Evolutionary conservation across 2,113 vertebrate species (phyloP).

Genomic region (Pelobates fuscus): DNA sequence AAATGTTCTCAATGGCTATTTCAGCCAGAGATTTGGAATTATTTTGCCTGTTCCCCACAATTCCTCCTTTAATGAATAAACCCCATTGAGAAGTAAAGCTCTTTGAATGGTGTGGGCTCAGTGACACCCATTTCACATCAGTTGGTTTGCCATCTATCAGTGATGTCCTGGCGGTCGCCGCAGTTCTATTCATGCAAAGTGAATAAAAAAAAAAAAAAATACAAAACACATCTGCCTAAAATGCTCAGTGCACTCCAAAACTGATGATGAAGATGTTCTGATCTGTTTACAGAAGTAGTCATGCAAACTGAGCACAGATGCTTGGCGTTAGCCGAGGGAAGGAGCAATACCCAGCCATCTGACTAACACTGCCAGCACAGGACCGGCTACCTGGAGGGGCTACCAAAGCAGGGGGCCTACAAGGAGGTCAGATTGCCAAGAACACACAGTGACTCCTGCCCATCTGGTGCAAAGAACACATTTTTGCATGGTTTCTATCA

Average conservation of each 20-base stretch:
- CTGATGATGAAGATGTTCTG: conserved; percentile 45
- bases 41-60: too few relatives aligned
- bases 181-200: too few relatives aligned
- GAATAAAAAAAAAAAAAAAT: not conserved
- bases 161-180: not conserved
- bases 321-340: conserved; percentile 14
- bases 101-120: too few relatives aligned
- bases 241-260: conserved; percentile 18
- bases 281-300: conserved; percentile 43
- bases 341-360: not conserved
- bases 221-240: conserved; percentile 1
- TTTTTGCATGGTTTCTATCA: not conserved
- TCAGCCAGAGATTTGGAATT: too few relatives aligned
- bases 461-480: not conserved
- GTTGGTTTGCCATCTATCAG: not conserved
- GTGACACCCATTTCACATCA: too few relatives aligned
- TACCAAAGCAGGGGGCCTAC: conserved; percentile 10
- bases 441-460: not conserved
- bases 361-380: conserved; percentile 5
- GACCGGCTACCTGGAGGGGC: conserved; percentile 21
- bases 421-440: conserved; percentile 14
- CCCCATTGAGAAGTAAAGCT: too few relatives aligned
- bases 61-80: too few relatives aligned
- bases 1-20: too few relatives aligned
- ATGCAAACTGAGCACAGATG: conserved; percentile 42